Evolutionary conservation across 2,113 vertebrate species (phyloP).

Genomic region (Terrapene triunguis): DNA sequence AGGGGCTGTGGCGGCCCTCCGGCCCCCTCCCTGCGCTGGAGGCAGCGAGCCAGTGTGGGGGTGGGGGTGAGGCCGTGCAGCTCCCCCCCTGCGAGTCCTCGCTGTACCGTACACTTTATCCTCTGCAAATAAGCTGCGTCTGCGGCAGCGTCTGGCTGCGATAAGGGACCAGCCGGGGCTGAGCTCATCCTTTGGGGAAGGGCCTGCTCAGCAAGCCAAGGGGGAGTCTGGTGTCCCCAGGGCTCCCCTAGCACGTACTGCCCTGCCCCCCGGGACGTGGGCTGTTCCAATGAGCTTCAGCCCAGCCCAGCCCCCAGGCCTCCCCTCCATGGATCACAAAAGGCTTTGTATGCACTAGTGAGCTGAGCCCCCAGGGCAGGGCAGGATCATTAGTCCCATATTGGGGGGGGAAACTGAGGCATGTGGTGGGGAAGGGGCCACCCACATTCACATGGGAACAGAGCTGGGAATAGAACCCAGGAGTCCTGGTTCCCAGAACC

Average conservation of each 20-base stretch:
- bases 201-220: not conserved
- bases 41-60: constrained; percentile 27
- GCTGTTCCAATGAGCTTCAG: not conserved
- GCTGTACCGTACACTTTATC: constrained; percentile 73
- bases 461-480: not conserved
- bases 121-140: constrained; percentile 68
- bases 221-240: not conserved
- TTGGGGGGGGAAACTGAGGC: not conserved
- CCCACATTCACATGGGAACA: not conserved
- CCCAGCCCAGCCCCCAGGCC: not conserved
- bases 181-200: not conserved
- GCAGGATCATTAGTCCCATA: not conserved
- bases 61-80: not conserved
- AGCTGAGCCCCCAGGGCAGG: too few species aligned
- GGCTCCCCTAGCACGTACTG: not conserved
- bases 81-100: not conserved
- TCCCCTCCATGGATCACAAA: not conserved
- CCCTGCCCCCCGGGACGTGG: not conserved
- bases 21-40: not conserved
- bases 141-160: constrained; percentile 46
- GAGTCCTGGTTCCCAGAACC: not conserved
- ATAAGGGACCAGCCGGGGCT: constrained; percentile 42
- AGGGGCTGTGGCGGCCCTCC: not conserved
- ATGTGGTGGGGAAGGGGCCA: not conserved
- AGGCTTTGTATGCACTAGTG: not conserved